Conservation (phyloP, 2,888 invertebrate genomes). For the Tipula confusa region DNA sequence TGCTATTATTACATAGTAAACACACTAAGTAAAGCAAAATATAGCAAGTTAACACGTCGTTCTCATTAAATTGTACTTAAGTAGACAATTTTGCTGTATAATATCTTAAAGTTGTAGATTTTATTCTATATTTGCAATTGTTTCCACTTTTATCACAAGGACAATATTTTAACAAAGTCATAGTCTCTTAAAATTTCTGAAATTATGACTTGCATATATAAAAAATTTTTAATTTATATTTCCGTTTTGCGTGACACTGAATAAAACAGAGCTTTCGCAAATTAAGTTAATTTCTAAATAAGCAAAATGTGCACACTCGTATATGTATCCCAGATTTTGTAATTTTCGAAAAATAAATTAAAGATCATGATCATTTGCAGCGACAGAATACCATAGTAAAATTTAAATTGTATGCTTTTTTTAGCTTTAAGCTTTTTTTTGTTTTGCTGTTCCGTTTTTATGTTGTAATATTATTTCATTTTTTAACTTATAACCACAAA, state of each 20-base stretch:
- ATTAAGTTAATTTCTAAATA: background rate
- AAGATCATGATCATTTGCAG: background rate
- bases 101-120: too few relatives aligned
- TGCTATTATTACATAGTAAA: too few relatives aligned
- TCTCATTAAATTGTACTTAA: too few relatives aligned
- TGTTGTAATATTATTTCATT: background rate
- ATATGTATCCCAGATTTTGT: background rate
- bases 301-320: background rate
- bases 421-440: background rate
- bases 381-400: background rate
- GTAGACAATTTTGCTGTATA: too few relatives aligned
- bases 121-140: too few relatives aligned
- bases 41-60: too few relatives aligned
- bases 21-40: too few relatives aligned
- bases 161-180: too few relatives aligned
- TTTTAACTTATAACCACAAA: slow-evolving; percentile 21
- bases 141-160: too few relatives aligned
- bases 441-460: background rate
- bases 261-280: background rate
- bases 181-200: too few relatives aligned
- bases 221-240: too few relatives aligned
- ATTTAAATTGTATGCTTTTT: background rate
- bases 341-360: background rate
- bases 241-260: background rate
- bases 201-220: too few relatives aligned